A percentile compares a stretch with the other conserved stretches of the same genome.
These are phyloP conservation scores for Scaptomyza flava DNA, from an alignment of 2,888 invertebrate species.

Conservation along the genomic window DNA sequence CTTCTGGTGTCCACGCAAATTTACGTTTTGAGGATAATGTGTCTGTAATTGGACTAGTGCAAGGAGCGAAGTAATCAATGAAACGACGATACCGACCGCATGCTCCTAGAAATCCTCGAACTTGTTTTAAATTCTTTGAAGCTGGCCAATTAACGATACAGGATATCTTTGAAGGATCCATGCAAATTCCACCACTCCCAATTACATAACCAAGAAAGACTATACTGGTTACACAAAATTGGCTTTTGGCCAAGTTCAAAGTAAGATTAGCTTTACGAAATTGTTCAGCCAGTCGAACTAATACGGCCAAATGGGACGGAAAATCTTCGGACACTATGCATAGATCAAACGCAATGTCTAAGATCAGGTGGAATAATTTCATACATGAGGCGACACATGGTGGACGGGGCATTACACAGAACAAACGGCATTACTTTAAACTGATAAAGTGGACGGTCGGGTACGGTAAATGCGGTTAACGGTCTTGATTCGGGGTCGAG, in stretches of 20 bases:
- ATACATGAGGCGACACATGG: too few relatives aligned
- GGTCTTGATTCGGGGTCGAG: neutral
- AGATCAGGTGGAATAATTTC: too few relatives aligned
- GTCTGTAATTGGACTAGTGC: neutral
- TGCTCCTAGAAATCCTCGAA: neutral
- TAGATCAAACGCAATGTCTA: neutral
- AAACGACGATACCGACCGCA: constrained; percentile 8
- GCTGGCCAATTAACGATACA: neutral
- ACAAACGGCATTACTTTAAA: neutral
- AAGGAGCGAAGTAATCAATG: neutral
- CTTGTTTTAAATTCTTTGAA: neutral
- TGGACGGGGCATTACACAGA: too few relatives aligned
- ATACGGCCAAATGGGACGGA: neutral
- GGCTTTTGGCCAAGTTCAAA: neutral
- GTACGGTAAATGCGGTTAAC: neutral
- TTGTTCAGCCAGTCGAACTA: neutral
- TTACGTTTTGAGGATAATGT: too few relatives aligned
- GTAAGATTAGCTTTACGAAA: neutral
- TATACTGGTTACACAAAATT: neutral
- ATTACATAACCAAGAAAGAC: neutral
- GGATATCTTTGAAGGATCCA: neutral
- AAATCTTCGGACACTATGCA: neutral
- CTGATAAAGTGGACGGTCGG: neutral
- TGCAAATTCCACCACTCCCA: neutral
- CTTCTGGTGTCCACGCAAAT: neutral